These are phyloP conservation scores for Drosophila saltans DNA, from an alignment of 1,140 invertebrate genomes.

Conservation along the genomic window DNA sequence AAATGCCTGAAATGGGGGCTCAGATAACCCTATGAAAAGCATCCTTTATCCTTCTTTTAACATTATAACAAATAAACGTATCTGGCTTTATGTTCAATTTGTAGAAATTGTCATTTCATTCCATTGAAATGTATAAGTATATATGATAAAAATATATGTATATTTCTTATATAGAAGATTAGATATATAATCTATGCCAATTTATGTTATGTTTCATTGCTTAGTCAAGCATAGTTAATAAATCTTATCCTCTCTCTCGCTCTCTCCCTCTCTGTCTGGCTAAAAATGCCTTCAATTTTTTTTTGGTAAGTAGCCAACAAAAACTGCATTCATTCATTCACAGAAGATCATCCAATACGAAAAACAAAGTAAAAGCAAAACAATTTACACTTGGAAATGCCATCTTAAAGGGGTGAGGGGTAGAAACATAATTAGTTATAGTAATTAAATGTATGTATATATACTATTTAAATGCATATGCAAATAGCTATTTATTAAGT, in stretches of 20 bases:
- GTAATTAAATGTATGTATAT: neutral
- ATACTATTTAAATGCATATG: slow-evolving; percentile 3
- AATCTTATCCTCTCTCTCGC: slow-evolving; percentile 26
- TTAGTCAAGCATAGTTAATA: slow-evolving; percentile 33
- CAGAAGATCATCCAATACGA: neutral
- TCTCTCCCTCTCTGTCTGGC: slow-evolving; percentile 9
- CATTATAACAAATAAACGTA: slow-evolving; percentile 9
- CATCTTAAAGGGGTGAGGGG: neutral
- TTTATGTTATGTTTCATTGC: slow-evolving; percentile 33
- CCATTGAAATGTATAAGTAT: neutral
- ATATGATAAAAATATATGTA: no score
- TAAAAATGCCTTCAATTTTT: slow-evolving; percentile 37
- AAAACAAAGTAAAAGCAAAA: neutral
- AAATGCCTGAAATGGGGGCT: slow-evolving; percentile 19
- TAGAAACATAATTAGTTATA: neutral
- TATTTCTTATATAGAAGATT: slow-evolving; percentile 11
- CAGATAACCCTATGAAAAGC: neutral
- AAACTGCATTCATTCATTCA: slow-evolving; percentile 61
- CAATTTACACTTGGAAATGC: neutral
- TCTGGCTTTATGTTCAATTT: slow-evolving; percentile 7
- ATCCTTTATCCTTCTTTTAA: neutral
- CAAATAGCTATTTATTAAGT: slow-evolving; percentile 1
- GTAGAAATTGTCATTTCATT: slow-evolving; percentile 14
- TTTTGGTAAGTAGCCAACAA: slow-evolving; percentile 55
- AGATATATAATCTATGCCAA: slow-evolving; percentile 38